Conservation (phyloP, 2,797 vertebrate species). For the Spinibarbus caldwelli region DNA sequence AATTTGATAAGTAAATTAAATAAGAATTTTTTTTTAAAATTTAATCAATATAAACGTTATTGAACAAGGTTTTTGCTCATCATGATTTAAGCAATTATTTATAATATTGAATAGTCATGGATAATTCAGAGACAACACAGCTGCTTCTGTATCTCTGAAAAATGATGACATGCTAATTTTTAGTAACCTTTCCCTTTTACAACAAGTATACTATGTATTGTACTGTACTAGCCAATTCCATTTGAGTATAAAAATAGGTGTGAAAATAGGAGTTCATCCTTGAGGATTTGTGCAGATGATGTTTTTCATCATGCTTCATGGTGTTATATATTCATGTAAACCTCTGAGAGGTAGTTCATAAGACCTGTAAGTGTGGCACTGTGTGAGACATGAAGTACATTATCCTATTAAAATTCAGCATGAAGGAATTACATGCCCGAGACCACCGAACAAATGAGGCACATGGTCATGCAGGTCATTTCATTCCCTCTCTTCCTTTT, state of each 20-base stretch:
- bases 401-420: slow-evolving; percentile 42
- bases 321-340: slow-evolving; percentile 43
- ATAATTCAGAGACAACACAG: not conserved
- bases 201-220: not conserved
- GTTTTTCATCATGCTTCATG: slow-evolving; percentile 15
- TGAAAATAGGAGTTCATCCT: slow-evolving; percentile 17
- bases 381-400: slow-evolving; percentile 43
- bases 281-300: slow-evolving; percentile 24
- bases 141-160: not conserved
- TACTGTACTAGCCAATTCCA: not conserved
- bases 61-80: slow-evolving; percentile 1
- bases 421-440: slow-evolving; percentile 39
- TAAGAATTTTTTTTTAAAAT: not conserved
- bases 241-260: slow-evolving; percentile 23
- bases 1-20: too few relatives aligned
- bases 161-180: not conserved
- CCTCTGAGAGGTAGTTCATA: slow-evolving; percentile 40
- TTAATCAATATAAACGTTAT: not conserved
- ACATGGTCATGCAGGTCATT: slow-evolving; percentile 26
- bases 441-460: slow-evolving; percentile 14
- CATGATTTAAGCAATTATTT: not conserved
- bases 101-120: not conserved
- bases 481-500: slow-evolving; percentile 11
- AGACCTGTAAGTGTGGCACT: slow-evolving; percentile 26
- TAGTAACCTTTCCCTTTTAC: not conserved